Evolutionary conservation across 53 echinoderm and acorn worm genomes (phyloP), one percentile per base, ranked within the genome.

Genomic region (Echinarachnius parma): DNA sequence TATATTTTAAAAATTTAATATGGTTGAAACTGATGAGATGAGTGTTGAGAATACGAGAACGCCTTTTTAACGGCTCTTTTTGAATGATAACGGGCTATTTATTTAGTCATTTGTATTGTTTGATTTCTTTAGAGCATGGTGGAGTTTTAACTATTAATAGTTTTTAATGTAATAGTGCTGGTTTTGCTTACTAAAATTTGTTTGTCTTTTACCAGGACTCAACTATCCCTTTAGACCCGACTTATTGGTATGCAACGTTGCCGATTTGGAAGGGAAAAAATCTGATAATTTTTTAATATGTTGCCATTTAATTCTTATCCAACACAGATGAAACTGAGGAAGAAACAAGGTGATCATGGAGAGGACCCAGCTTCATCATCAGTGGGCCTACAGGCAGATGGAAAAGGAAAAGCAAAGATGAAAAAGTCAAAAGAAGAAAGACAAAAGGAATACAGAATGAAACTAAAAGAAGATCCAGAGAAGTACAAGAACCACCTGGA

Each of bases 391-490:
- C 52, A 16, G 52, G 52, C 52, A 16, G 52, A 50, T 16, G 52
- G 20, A 50, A 50, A 50, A 50, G 52, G 20, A 50, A 50, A 50
- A 50, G 52, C 20, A 50, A 50, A 50, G 52, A n/a, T 50, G 14
- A 69, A 69, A 49, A 69, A 50, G 34, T 48, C 69, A 16, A 27
- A 50, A 23, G 65, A 34, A 45, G 65, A 78, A 53, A 46, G 31
- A 46, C 66, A 78, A 54, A 49, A 26, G 1, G 66, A 64, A 2
- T 78, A 78, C 29, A 48, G 79, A 33, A 3, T 10, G 31, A 46
- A 65, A 31, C 32, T 78, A 9, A 64, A 64, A 39, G 64, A 32
- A 19, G 29, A 46, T 31, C 34, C 23, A 21, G 35, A 64, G 20
- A 34, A 16, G 28, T 53, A 78, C 49, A 31, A 31, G 30, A 31